Evolutionary conservation across 92 coral and sea anemone genomes (phyloP).

Genomic region (Isaurus tuberculatus): DNA sequence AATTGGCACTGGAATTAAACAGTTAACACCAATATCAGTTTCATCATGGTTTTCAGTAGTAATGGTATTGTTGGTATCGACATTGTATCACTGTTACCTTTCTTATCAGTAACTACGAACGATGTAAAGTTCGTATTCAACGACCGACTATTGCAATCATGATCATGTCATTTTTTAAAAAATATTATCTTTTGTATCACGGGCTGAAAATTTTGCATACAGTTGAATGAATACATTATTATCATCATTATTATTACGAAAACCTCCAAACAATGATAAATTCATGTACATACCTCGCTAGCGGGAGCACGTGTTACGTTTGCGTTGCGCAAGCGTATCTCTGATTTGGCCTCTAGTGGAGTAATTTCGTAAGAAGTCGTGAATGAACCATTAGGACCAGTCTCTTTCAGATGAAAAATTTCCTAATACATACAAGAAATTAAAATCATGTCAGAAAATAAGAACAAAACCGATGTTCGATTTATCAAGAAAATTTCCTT

Average conservation of each 20-base stretch:
- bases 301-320: conserved; percentile 6
- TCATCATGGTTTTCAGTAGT: no score
- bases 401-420: conserved; percentile 26
- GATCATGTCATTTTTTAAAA: no score
- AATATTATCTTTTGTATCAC: no score
- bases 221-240: background rate
- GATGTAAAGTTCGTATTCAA: no score
- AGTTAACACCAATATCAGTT: no score
- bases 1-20: no score
- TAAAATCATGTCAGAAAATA: background rate
- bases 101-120: background rate
- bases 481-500: no score
- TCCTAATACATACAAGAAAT: background rate
- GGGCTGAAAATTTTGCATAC: no score
- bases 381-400: background rate
- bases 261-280: background rate
- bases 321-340: conserved; percentile 14
- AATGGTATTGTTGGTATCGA: no score
- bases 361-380: conserved; percentile 9
- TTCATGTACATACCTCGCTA: background rate
- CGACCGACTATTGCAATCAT: no score
- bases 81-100: background rate
- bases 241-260: background rate
- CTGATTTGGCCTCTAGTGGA: background rate
- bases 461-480: background rate